Base-by-base conservation (phyloP, 1,140 invertebrate genomes). In the Phthorimaea operculella region DNA sequence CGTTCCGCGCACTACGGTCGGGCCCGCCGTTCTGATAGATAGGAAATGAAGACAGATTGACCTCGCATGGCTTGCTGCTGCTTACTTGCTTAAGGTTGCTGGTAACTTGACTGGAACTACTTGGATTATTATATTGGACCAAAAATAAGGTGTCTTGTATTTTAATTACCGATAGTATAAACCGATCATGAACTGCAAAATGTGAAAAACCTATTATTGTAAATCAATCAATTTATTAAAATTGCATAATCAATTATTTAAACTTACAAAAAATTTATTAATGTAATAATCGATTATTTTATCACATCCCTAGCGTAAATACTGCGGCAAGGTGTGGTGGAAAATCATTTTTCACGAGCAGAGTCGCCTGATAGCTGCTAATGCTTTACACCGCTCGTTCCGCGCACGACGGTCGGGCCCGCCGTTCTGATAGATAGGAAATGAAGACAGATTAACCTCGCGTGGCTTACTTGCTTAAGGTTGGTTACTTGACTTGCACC, bases 1-100 rank as follows among this genome's bases (percentile, higher is more conserved):
- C 68, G 67, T 70, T 74, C 63, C 64, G 68, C 64, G n/a, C n/a
- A n/a, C 70, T 59, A 58, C 59, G 64, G 66, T 63, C 72, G 59
- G 68, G 67, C 63, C 71, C 69, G 69, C 67, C 60, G 9, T 76
- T 79, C 70, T 76, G 76, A 83, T 80, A 83, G 80, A 83, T 79
- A 83, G 76, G 78, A 79, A 84, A 84, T 83, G 81, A 84, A 84
- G 79, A 84, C 74, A 72, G 76, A 84, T 84, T 82, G 79, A 70
- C 70, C 52, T 80, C 63, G 79, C 81, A 79, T 84, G 81, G 74
- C 77, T 73, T n/a, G n/a, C n/a, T n/a, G n/a, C 61, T 63, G 70
- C 72, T 70, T 66, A 66, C 60, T 62, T 68, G n/a, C n/a, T n/a
- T 72, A 72, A 68, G 66, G 62, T 62, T 68, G 68, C 64, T 63